A percentile compares a stretch with the other conserved stretches of the same genome.
These are phyloP conservation scores for Chauna torquata DNA, from an alignment of 2,113 vertebrate genomes.

Conservation along the genomic window DNA sequence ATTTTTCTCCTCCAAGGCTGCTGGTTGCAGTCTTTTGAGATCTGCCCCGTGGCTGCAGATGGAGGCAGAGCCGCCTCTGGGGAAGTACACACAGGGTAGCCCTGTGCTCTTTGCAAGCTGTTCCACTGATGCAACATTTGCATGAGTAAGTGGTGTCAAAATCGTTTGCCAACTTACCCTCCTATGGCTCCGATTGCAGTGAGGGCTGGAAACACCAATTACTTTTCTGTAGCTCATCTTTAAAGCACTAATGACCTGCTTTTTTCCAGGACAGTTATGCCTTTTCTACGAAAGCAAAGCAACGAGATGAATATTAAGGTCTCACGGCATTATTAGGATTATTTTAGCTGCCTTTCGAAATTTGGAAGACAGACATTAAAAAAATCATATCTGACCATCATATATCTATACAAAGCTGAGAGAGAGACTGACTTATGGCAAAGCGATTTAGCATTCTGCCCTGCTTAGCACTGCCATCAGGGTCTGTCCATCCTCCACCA, in stretches of 20 bases:
- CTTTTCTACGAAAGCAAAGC: background rate
- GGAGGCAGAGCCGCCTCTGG: background rate
- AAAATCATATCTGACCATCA: background rate
- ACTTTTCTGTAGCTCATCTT: background rate
- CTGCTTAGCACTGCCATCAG: background rate
- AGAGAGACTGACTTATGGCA: background rate
- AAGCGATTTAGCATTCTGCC: background rate
- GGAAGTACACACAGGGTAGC: background rate
- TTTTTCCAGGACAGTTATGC: background rate
- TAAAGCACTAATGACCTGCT: background rate
- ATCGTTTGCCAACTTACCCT: background rate
- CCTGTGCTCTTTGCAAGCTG: background rate
- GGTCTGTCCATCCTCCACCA: background rate
- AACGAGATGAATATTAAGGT: background rate
- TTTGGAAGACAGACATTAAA: background rate
- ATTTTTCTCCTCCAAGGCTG: background rate
- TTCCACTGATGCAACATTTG: constrained; percentile 12
- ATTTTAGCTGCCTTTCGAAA: background rate
- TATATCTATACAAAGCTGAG: background rate
- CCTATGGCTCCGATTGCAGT: background rate
- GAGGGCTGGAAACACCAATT: background rate
- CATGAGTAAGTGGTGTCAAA: constrained; percentile 22
- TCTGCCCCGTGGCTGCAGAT: background rate
- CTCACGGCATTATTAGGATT: background rate
- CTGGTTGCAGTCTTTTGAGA: background rate